phyloP scores from a whole-genome alignment of 2,888 invertebrate genomes.

The Conus canariensis region DNA sequence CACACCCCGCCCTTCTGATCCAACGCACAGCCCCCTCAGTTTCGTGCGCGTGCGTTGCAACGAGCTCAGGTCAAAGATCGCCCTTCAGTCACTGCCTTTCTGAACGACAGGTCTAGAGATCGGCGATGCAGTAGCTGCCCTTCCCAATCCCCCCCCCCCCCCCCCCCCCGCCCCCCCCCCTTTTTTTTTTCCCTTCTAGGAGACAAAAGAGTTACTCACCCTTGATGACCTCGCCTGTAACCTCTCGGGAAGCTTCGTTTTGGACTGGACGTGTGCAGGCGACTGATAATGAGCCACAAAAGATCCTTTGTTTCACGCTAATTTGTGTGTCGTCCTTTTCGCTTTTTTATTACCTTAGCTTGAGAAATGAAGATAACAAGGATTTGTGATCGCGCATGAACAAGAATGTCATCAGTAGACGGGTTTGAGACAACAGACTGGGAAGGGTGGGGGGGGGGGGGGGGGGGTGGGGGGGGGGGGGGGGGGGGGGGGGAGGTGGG shows the following conservation, averaged over 20 bases:
- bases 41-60: neutral
- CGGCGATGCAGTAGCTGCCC: neutral
- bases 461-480: too few relatives aligned
- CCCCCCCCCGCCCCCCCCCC: too few relatives aligned
- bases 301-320: too few relatives aligned
- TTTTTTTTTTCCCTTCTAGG: neutral
- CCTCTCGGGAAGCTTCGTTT: neutral
- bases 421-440: too few relatives aligned
- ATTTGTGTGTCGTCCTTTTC: too few relatives aligned
- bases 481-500: too few relatives aligned
- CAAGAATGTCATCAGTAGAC: too few relatives aligned
- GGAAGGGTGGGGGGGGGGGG: too few relatives aligned
- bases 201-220: neutral
- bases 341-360: too few relatives aligned
- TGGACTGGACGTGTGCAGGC: neutral
- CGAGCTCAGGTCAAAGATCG: neutral
- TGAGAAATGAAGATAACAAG: too few relatives aligned
- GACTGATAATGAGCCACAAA: neutral
- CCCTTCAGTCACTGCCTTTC: neutral
- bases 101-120: neutral
- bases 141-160: too few relatives aligned
- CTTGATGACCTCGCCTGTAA: neutral
- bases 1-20: neutral
- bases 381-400: too few relatives aligned
- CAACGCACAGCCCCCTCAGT: neutral